phyloP scores from a whole-genome alignment of 1,140 invertebrate species.

The Mylabris phalerata region DNA sequence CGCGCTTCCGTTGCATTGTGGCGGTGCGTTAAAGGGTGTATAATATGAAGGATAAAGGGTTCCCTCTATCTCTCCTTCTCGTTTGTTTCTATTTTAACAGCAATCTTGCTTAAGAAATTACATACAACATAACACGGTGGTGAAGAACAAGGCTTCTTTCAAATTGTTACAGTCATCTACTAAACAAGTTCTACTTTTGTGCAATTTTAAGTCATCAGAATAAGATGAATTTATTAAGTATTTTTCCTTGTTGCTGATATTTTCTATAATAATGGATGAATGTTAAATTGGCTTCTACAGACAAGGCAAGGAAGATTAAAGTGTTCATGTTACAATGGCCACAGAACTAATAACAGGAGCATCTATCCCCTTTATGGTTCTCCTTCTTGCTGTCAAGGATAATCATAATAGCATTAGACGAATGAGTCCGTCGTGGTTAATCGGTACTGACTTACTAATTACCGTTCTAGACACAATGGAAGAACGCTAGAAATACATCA shows the following conservation, averaged over 20 bases:
- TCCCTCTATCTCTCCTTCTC: constrained; percentile 3
- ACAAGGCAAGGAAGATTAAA: constrained; percentile 4
- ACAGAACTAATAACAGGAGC: constrained; percentile 29
- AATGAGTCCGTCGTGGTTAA: constrained; percentile 41
- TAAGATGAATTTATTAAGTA: too few relatives aligned
- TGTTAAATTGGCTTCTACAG: constrained; percentile 4
- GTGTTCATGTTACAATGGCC: constrained; percentile 15
- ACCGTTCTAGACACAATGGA: constrained; percentile 36
- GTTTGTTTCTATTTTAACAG: constrained; percentile 19
- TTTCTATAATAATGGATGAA: not conserved
- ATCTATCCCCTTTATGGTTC: constrained; percentile 25
- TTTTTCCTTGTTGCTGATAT: too few relatives aligned
- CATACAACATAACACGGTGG: not conserved
- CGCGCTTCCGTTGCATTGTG: constrained; percentile 42
- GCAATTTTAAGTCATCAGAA: too few relatives aligned
- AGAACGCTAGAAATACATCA: constrained; percentile 28
- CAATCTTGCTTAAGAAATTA: constrained; percentile 30
- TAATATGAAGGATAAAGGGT: constrained; percentile 38
- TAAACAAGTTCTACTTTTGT: too few relatives aligned
- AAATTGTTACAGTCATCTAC: not conserved
- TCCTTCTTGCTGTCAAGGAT: constrained; percentile 37
- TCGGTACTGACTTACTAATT: constrained; percentile 42
- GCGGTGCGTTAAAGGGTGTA: constrained; percentile 43
- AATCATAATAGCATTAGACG: constrained; percentile 43
- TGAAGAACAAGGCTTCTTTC: not conserved